phyloP scores from a whole-genome alignment of 2,888 invertebrate species.

The Agrochola macilenta region DNA sequence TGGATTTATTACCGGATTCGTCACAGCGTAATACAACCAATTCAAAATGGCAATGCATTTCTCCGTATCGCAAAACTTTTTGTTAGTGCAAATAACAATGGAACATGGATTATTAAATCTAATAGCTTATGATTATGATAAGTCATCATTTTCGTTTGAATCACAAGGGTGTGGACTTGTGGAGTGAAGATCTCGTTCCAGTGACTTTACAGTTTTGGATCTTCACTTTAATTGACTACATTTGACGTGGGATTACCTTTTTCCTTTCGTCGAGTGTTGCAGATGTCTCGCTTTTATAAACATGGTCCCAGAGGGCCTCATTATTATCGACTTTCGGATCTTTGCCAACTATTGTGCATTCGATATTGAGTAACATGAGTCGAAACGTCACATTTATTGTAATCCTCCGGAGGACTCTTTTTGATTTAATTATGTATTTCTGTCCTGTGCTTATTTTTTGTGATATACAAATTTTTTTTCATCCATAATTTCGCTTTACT shows the following conservation, averaged over 20 bases:
- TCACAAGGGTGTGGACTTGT: constrained; percentile 63
- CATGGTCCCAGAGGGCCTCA: constrained; percentile 56
- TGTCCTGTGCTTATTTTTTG: not conserved
- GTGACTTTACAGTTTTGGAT: constrained; percentile 75
- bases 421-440: constrained; percentile 12
- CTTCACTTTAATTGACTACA: constrained; percentile 69
- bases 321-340: constrained; percentile 60
- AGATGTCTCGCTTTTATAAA: constrained; percentile 60
- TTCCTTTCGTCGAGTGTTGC: constrained; percentile 60
- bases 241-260: constrained; percentile 63
- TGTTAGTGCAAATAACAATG: constrained; percentile 75
- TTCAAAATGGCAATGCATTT: constrained; percentile 74
- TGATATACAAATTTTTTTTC: not conserved
- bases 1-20: constrained; percentile 79
- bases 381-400: constrained; percentile 27
- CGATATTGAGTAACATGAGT: constrained; percentile 45
- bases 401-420: constrained; percentile 36
- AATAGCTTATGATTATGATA: constrained; percentile 73
- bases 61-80: constrained; percentile 72
- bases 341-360: constrained; percentile 55
- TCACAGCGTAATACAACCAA: constrained; percentile 79
- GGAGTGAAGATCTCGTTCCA: constrained; percentile 63
- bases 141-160: constrained; percentile 72
- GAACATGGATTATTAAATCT: constrained; percentile 74
- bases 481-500: not conserved